Percentiles rank a stretch among this genome's conserved stretches.
Evolutionary conservation across 2,113 vertebrate genomes (phyloP).

Genomic region (Danionella cerebrum): DNA sequence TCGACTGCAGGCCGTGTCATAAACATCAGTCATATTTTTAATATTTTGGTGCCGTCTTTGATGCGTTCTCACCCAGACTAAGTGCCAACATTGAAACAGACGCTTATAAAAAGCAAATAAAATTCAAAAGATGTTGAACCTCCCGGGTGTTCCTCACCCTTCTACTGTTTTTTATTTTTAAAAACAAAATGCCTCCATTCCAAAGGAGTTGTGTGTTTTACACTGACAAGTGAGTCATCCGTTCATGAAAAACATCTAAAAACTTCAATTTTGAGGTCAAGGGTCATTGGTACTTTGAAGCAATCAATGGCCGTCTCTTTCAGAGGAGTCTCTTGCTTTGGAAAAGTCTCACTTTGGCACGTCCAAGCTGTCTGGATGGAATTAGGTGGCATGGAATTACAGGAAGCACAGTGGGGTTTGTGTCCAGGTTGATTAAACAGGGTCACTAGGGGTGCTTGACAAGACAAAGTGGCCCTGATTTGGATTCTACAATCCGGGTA

Average conservation of each 20-base stretch:
- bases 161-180: neutral
- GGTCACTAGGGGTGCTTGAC: constrained; percentile 9
- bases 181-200: constrained; percentile 40
- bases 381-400: constrained; percentile 27
- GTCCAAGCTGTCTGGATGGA: constrained; percentile 41
- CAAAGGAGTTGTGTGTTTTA: constrained; percentile 66
- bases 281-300: constrained; percentile 52
- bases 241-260: constrained; percentile 33
- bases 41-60: constrained; percentile 49
- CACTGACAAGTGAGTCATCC: constrained; percentile 37
- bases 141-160: neutral
- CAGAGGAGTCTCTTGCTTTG: no score
- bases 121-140: constrained; percentile 12
- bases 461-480: neutral
- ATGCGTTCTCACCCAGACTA: constrained; percentile 45
- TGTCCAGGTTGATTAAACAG: constrained; percentile 25
- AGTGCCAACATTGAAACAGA: constrained; percentile 19
- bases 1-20: constrained; percentile 19
- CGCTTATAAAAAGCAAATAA: constrained; percentile 18
- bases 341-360: constrained; percentile 49
- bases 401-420: constrained; percentile 21
- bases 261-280: constrained; percentile 59
- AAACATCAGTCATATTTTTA: constrained; percentile 38
- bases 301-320: constrained; percentile 65
- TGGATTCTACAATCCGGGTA: neutral